A percentile compares a stretch with the other conserved stretches of the same genome.
phyloP scores from a whole-genome alignment of 2,797 vertebrate species.

The Malurus splendens region DNA sequence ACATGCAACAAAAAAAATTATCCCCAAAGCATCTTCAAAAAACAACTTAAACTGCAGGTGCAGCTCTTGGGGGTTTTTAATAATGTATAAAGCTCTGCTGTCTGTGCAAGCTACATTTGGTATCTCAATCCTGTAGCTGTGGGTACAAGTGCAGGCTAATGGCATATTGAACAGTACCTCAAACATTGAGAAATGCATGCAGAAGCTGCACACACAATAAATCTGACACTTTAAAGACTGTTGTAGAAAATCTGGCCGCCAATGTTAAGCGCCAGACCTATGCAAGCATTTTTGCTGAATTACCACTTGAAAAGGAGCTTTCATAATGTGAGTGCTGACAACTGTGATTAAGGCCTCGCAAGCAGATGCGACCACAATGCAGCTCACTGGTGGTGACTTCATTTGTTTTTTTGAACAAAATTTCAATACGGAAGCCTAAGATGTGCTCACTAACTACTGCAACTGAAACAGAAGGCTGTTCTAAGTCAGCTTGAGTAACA shows the following conservation, averaged over 20 bases:
- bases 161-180: background rate
- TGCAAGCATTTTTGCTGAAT: slow-evolving; percentile 48
- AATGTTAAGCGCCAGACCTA: slow-evolving; percentile 34
- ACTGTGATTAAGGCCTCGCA: slow-evolving; percentile 33
- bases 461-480: background rate
- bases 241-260: background rate
- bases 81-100: background rate
- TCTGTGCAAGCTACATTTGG: background rate
- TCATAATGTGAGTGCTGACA: slow-evolving; percentile 48
- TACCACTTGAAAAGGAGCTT: slow-evolving; percentile 47
- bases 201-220: background rate
- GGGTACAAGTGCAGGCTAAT: background rate
- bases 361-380: slow-evolving; percentile 43
- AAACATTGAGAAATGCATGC: background rate
- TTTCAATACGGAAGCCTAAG: slow-evolving; percentile 2
- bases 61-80: background rate
- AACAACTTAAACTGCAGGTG: background rate
- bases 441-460: background rate
- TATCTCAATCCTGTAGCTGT: background rate
- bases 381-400: slow-evolving; percentile 32
- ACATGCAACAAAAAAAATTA: background rate
- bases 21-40: background rate
- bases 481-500: background rate
- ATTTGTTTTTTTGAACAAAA: slow-evolving; percentile 29
- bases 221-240: background rate